phyloP scores from a whole-genome alignment of 2,888 invertebrate species.

The Myopa testacea region DNA sequence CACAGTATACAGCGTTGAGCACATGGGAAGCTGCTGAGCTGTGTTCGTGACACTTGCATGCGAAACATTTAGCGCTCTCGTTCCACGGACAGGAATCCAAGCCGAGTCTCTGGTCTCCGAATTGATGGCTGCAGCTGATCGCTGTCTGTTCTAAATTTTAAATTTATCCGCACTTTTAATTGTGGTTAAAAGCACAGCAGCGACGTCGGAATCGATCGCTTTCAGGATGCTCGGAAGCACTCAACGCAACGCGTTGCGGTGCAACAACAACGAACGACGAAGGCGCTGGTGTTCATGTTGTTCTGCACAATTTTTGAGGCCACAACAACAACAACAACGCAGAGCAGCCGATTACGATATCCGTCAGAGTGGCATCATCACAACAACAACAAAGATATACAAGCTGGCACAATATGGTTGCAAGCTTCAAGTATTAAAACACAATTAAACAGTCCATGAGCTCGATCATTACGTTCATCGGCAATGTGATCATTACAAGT shows the following conservation, averaged over 20 bases:
- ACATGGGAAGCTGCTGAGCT: neutral
- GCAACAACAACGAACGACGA: neutral
- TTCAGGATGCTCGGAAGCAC: neutral
- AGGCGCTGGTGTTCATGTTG: constrained; percentile 15
- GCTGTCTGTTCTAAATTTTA: constrained; percentile 10
- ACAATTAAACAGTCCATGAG: constrained; percentile 11
- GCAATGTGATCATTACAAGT: neutral
- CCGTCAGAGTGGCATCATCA: neutral
- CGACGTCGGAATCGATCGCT: neutral
- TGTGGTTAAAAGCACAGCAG: neutral
- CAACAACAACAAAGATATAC: neutral
- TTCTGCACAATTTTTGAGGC: neutral
- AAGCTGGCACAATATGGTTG: constrained; percentile 20
- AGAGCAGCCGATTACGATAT: neutral
- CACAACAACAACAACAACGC: neutral
- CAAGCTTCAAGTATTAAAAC: constrained; percentile 7
- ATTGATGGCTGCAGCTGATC: neutral
- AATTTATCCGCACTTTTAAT: constrained; percentile 23
- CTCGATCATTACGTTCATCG: constrained; percentile 1
- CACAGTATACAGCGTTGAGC: neutral
- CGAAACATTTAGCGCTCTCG: neutral
- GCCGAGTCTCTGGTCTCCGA: no score
- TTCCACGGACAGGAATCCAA: neutral
- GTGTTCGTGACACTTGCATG: neutral
- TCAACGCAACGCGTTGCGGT: neutral